phyloP scores from a whole-genome alignment of 2,888 invertebrate genomes.

The Epsilonema sp. region DNA sequence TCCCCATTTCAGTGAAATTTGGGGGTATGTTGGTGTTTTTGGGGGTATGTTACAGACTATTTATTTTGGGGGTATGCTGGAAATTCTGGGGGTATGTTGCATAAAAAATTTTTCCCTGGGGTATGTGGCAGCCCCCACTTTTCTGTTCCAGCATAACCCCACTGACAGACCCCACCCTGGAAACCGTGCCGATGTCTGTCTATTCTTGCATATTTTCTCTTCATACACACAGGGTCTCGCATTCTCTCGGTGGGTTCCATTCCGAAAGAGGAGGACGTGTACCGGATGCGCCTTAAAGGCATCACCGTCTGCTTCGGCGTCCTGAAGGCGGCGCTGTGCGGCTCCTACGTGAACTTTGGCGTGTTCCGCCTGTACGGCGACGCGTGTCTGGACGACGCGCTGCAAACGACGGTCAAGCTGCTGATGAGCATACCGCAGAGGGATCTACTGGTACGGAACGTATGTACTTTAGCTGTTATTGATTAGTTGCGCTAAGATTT shows the following conservation, averaged over 20 bases:
- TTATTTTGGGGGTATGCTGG: neutral
- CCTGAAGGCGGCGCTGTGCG: constrained; percentile 80
- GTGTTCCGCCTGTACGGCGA: constrained; percentile 92
- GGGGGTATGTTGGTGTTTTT: too few relatives aligned
- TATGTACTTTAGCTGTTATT: too few relatives aligned
- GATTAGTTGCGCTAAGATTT: too few relatives aligned
- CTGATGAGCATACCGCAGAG: constrained; percentile 70
- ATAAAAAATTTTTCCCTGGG: neutral
- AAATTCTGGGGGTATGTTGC: neutral
- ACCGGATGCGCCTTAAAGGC: constrained; percentile 78
- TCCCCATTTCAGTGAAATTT: too few relatives aligned
- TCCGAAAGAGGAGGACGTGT: constrained; percentile 75
- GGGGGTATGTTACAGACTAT: too few relatives aligned
- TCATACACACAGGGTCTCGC: constrained; percentile 63
- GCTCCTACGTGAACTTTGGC: constrained; percentile 92
- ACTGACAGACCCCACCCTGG: too few relatives aligned
- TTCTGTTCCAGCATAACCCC: too few relatives aligned
- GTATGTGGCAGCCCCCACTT: too few relatives aligned
- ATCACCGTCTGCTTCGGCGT: constrained; percentile 89
- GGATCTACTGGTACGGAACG: constrained; percentile 86
- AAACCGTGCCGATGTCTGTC: too few relatives aligned
- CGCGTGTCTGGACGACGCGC: constrained; percentile 79
- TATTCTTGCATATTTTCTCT: too few relatives aligned
- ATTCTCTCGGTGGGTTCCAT: constrained; percentile 66
- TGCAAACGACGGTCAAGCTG: constrained; percentile 83